Percentiles rank a stretch among this genome's conserved stretches.
phyloP scores from a whole-genome alignment of 1,140 invertebrate genomes.

The Drosophila orosa region DNA sequence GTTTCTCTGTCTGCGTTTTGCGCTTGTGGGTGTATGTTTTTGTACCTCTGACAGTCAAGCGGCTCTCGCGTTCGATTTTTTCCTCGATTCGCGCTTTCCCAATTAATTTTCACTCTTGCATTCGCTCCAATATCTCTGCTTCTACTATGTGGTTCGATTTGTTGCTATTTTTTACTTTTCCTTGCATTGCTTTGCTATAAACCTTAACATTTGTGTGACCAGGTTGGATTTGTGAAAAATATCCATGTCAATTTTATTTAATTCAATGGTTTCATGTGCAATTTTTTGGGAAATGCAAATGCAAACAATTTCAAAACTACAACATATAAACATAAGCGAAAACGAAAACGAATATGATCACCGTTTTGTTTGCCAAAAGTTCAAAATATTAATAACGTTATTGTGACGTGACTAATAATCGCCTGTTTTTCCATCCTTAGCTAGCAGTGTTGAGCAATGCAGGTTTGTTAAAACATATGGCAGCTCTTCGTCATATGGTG shows the following conservation, averaged over 20 bases:
- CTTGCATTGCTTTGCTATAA: conserved; percentile 60
- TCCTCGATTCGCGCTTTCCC: conserved; percentile 7
- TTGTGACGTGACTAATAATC: conserved; percentile 1
- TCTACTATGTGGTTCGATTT: conserved; percentile 28
- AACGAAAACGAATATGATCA: too few relatives aligned
- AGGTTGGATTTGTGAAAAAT: too few relatives aligned
- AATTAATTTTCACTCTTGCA: conserved; percentile 28
- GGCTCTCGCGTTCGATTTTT: conserved; percentile 42
- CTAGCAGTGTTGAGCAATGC: background rate
- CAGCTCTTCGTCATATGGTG: background rate
- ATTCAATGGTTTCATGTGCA: too few relatives aligned
- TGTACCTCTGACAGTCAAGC: conserved; percentile 66
- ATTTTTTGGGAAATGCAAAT: too few relatives aligned
- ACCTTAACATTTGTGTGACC: too few relatives aligned
- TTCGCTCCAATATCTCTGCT: conserved; percentile 9
- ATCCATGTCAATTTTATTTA: too few relatives aligned
- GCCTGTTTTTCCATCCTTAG: background rate
- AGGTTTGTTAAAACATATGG: conserved; percentile 2
- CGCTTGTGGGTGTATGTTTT: conserved; percentile 55
- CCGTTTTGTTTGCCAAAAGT: too few relatives aligned
- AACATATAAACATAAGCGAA: too few relatives aligned
- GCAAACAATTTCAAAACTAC: too few relatives aligned
- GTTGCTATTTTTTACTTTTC: conserved; percentile 49
- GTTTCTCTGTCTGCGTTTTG: conserved; percentile 28
- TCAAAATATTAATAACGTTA: too few relatives aligned